phyloP scores from a whole-genome alignment of 2,113 vertebrate species.

The Menidia beryllina region DNA sequence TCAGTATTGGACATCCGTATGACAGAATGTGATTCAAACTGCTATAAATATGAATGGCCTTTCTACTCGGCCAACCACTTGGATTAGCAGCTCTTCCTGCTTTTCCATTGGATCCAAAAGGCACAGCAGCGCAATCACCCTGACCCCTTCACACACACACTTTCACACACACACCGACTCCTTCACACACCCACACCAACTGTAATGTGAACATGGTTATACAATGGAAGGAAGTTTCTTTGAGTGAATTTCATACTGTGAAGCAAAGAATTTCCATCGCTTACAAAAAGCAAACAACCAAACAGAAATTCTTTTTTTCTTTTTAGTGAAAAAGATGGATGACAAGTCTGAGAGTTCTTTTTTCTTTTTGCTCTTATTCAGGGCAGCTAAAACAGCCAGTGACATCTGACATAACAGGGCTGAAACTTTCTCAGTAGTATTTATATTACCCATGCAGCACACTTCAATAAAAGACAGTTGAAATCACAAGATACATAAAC shows the following conservation, averaged over 20 bases:
- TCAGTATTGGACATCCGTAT: conserved; percentile 81
- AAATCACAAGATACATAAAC: no score
- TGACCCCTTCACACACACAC: not conserved
- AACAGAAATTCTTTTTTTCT: no score
- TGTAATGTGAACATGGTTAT: not conserved
- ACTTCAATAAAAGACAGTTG: no score
- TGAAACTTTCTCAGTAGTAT: no score
- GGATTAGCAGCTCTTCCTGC: conserved; percentile 87
- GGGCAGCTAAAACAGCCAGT: no score
- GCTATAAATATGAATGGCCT: conserved; percentile 95
- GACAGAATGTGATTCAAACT: conserved; percentile 85
- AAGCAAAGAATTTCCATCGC: not conserved
- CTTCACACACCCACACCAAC: not conserved
- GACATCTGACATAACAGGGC: no score
- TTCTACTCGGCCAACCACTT: conserved; percentile 84
- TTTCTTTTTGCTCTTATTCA: no score
- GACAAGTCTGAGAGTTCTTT: no score
- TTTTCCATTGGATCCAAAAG: conserved; percentile 71
- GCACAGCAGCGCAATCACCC: conserved; percentile 16
- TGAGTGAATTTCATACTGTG: conserved; percentile 11
- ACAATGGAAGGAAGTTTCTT: conserved; percentile 14
- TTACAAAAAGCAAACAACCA: no score
- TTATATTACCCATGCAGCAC: no score
- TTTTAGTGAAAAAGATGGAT: no score
- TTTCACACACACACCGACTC: not conserved